Conservation (phyloP, 1,140 invertebrate genomes). For the Euura lappo region DNA sequence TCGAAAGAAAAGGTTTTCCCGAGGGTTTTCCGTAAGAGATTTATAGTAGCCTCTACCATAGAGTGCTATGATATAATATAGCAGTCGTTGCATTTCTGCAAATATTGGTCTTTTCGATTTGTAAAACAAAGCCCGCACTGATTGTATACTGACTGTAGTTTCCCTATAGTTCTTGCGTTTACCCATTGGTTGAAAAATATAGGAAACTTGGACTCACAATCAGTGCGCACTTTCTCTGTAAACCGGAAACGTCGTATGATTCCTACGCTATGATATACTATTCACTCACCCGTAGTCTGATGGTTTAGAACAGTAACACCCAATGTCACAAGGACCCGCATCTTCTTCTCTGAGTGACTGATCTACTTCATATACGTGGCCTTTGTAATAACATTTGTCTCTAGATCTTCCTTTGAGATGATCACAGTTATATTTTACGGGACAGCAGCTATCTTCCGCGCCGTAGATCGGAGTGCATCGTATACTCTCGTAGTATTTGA, state of each 20-base stretch:
- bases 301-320: conserved; percentile 14
- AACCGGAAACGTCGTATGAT: conserved; percentile 16
- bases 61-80: not conserved
- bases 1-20: too few relatives aligned
- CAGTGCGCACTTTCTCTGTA: conserved; percentile 14
- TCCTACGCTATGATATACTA: not conserved
- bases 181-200: too few relatives aligned
- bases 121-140: conserved; percentile 19
- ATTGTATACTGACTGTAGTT: not conserved
- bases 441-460: conserved; percentile 34
- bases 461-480: conserved; percentile 29
- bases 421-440: conserved; percentile 29
- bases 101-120: too few relatives aligned
- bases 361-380: conserved; percentile 25
- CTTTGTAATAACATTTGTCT: conserved; percentile 36
- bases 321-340: conserved; percentile 27
- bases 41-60: too few relatives aligned
- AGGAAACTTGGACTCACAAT: not conserved
- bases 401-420: conserved; percentile 18
- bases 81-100: too few relatives aligned
- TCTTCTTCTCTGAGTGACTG: conserved; percentile 32
- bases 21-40: too few relatives aligned
- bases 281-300: not conserved
- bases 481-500: conserved; percentile 29
- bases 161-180: too few relatives aligned